Conservation (phyloP, 2,113 vertebrate genomes). For the Indri indri region DNA sequence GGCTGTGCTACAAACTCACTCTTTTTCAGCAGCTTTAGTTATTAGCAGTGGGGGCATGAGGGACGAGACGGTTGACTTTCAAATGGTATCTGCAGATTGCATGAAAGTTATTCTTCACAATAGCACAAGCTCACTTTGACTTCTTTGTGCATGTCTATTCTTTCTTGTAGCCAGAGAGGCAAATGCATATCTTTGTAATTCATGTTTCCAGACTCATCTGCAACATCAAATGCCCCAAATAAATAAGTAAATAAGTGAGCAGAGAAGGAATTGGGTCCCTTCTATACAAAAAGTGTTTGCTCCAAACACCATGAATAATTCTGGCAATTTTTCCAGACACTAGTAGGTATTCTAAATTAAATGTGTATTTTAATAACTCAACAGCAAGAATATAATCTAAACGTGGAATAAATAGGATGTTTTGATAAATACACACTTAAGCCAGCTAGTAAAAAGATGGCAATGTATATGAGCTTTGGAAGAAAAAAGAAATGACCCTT, state of each 20-base stretch:
- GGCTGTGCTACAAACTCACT: neutral
- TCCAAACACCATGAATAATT: neutral
- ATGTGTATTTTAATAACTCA: neutral
- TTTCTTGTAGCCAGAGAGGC: neutral
- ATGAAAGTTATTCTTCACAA: neutral
- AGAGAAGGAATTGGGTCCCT: neutral
- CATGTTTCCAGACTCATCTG: neutral
- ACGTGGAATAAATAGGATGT: neutral
- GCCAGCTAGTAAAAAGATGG: constrained; percentile 10
- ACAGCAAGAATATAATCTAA: neutral
- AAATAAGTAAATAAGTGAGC: neutral
- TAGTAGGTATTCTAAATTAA: neutral
- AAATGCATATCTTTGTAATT: neutral
- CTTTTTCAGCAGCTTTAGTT: neutral
- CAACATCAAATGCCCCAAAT: neutral
- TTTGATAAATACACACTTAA: neutral
- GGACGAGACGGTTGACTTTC: neutral
- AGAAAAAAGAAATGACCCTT: neutral
- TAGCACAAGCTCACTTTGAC: neutral
- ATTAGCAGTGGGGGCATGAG: neutral
- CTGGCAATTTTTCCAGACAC: neutral
- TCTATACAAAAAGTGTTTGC: neutral
- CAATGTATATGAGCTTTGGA: neutral
- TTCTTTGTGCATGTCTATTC: neutral
- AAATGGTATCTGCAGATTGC: neutral